These are phyloP conservation scores for Dromococcyx pavoninus DNA, from an alignment of 2,797 vertebrate species.

Conservation along the genomic window DNA sequence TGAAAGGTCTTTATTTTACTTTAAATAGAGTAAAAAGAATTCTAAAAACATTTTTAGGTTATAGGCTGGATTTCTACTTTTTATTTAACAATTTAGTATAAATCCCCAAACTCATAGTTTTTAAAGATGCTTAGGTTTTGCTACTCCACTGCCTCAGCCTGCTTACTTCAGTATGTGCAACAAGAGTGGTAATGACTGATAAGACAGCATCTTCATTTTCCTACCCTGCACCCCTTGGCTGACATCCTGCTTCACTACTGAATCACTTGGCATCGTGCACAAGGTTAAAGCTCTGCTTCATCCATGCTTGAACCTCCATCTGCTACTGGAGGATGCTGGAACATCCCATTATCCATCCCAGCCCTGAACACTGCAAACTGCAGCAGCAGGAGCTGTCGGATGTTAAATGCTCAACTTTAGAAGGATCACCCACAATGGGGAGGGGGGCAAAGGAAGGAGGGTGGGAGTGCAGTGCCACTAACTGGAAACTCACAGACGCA, in stretches of 20 bases:
- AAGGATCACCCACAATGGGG: background rate
- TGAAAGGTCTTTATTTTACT: background rate
- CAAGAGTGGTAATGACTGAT: background rate
- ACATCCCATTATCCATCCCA: background rate
- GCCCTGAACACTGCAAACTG: background rate
- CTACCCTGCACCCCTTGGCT: background rate
- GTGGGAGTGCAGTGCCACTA: background rate
- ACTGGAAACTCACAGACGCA: background rate
- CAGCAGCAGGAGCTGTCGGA: background rate
- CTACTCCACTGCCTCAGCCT: background rate
- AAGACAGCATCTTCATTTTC: background rate
- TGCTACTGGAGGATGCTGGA: background rate
- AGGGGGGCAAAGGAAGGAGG: no score
- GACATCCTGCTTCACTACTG: background rate
- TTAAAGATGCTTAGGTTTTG: background rate
- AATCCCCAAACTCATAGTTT: background rate
- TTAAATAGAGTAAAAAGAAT: background rate
- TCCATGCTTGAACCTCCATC: background rate
- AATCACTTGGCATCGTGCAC: rapidly evolving
- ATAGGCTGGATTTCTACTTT: background rate
- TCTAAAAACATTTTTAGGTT: background rate
- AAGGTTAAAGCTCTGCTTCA: background rate
- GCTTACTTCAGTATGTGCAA: background rate
- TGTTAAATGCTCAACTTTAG: background rate
- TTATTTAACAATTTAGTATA: background rate